phyloP scores from a whole-genome alignment of 1,140 invertebrate genomes.

The Tenebrio molitor region DNA sequence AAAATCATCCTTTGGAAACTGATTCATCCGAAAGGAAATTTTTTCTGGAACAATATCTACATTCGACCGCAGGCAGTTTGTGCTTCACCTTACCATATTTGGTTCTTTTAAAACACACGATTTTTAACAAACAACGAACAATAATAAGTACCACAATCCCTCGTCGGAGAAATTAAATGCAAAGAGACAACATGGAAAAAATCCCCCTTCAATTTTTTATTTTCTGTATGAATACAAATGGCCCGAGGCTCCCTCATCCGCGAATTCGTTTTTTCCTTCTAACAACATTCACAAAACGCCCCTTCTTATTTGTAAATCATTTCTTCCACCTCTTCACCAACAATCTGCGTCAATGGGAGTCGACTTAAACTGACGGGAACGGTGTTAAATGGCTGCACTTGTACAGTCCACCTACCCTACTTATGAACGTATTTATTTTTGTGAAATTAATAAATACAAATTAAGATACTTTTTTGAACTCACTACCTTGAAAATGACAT shows the following conservation, averaged over 20 bases:
- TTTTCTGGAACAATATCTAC: background rate
- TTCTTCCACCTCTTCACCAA: background rate
- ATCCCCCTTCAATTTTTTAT: slow-evolving; percentile 1
- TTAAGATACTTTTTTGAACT: no score
- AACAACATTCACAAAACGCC: background rate
- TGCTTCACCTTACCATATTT: background rate
- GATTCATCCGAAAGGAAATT: no score
- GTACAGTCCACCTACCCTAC: no score
- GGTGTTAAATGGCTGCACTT: background rate
- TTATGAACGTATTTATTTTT: no score
- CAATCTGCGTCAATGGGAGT: background rate
- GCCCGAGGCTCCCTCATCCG: slow-evolving; percentile 2
- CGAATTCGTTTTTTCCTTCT: slow-evolving; percentile 1
- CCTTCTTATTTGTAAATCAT: background rate
- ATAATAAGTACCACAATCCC: background rate
- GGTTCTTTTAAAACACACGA: background rate
- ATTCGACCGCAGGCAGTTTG: background rate
- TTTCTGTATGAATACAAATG: background rate
- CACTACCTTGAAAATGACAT: no score
- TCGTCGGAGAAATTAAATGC: slow-evolving; percentile 7
- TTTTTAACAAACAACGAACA: background rate
- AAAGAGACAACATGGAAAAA: background rate
- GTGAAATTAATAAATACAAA: no score
- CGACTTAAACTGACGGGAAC: background rate
- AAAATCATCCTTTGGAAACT: no score